Evolutionary conservation across 2,797 vertebrate species (phyloP).

Genomic region (Diplodus sargus): DNA sequence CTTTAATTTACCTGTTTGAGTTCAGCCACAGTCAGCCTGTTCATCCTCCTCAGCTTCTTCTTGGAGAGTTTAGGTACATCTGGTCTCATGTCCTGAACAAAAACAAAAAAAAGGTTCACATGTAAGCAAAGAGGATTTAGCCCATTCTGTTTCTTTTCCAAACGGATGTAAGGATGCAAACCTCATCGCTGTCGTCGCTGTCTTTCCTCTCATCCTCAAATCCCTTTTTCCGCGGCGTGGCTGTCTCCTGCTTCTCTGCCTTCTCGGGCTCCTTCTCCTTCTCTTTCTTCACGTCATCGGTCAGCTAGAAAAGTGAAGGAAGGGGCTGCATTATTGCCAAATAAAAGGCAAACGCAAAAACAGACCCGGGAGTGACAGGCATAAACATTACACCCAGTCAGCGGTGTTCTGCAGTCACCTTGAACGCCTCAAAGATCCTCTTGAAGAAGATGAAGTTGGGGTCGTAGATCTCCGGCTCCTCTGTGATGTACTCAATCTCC

Average conservation of each 20-base stretch:
- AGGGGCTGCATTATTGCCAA: accelerated
- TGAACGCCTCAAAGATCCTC: conserved; percentile 94
- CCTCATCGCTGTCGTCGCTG: conserved; percentile 92
- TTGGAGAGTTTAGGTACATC: conserved; percentile 94
- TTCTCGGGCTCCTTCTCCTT: conserved; percentile 96
- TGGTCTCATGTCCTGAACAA: conserved; percentile 86
- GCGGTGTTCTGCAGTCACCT: conserved; percentile 78
- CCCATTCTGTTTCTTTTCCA: accelerated
- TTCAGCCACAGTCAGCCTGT: conserved; percentile 93
- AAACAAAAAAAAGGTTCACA: not conserved
- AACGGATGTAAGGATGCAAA: conserved; percentile 34
- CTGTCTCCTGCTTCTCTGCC: conserved; percentile 85
- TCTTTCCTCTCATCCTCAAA: conserved; percentile 91
- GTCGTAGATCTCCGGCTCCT: conserved; percentile 94
- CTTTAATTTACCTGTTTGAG: conserved; percentile 91
- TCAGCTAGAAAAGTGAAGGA: conserved; percentile 80
- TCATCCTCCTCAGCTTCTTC: conserved; percentile 96
- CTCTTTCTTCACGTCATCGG: conserved; percentile 94
- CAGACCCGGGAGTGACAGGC: not conserved
- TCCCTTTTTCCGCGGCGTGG: conserved; percentile 89
- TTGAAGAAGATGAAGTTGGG: conserved; percentile 96
- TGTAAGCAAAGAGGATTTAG: no score
- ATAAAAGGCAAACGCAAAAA: not conserved
- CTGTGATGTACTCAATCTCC: conserved; percentile 93
- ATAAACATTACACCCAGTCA: no score